phyloP scores from a whole-genome alignment of 2,113 vertebrate species.

The Ariopsis seemanni region DNA sequence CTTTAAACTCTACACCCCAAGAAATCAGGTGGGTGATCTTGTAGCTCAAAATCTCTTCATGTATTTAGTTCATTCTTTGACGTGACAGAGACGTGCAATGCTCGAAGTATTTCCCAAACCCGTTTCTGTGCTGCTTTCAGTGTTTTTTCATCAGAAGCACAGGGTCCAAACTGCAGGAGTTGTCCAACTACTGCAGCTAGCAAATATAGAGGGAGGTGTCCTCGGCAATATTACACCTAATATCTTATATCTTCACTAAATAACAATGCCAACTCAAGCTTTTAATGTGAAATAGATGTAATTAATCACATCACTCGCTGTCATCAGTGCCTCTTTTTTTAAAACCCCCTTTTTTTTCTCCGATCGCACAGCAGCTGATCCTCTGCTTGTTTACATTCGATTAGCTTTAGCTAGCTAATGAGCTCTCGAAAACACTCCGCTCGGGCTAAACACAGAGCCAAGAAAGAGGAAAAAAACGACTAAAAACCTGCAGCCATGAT shows the following conservation, averaged over 20 bases:
- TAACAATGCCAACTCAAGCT: constrained; percentile 5
- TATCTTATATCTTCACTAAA: constrained; percentile 3
- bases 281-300: neutral
- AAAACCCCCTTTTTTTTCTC: constrained; percentile 58
- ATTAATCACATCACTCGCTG: constrained; percentile 51
- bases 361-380: constrained; percentile 63
- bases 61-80: constrained; percentile 17
- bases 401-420: constrained; percentile 53
- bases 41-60: constrained; percentile 18
- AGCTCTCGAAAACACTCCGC: neutral
- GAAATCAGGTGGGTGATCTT: neutral
- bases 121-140: neutral
- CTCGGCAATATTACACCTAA: constrained; percentile 25
- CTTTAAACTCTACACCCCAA: constrained; percentile 17
- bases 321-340: constrained; percentile 57
- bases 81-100: neutral
- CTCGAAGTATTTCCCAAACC: too few species aligned
- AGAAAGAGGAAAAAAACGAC: neutral
- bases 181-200: constrained; percentile 20
- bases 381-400: constrained; percentile 72
- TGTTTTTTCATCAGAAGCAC: neutral
- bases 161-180: neutral
- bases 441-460: neutral
- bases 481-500: neutral
- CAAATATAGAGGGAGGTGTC: constrained; percentile 39